These are phyloP conservation scores for Gadus macrocephalus DNA, from an alignment of 2,113 vertebrate species.

Conservation along the genomic window DNA sequence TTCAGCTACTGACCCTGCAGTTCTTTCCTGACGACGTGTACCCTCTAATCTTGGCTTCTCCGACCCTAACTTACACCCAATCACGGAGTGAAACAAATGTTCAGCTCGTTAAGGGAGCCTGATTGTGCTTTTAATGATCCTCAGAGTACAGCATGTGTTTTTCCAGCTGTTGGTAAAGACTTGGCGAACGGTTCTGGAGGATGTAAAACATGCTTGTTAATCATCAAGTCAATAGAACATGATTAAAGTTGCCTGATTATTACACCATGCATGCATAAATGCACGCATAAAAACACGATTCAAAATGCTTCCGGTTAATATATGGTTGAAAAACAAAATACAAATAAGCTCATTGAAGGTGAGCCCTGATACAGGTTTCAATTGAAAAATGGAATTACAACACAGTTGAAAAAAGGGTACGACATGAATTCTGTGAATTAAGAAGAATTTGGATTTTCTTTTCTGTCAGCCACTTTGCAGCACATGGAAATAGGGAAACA, in stretches of 20 bases:
- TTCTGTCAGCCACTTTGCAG: constrained; percentile 14
- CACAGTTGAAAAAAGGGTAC: constrained; percentile 35
- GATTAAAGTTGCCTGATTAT: constrained; percentile 65
- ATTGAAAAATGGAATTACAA: constrained; percentile 45
- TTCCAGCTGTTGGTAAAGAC: constrained; percentile 71
- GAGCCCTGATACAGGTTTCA: constrained; percentile 17
- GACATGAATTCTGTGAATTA: constrained; percentile 63
- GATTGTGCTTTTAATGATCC: constrained; percentile 69
- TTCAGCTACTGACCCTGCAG: no score
- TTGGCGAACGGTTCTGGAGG: constrained; percentile 51
- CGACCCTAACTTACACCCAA: no score
- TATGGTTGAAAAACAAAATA: constrained; percentile 49
- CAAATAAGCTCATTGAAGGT: constrained; percentile 47
- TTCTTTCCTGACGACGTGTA: no score
- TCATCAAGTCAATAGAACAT: constrained; percentile 26
- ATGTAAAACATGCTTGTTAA: constrained; percentile 57
- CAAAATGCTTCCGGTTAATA: no score
- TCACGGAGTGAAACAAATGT: no score
- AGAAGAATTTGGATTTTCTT: constrained; percentile 70
- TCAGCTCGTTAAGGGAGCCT: no score
- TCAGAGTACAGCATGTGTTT: constrained; percentile 68
- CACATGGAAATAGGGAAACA: constrained; percentile 72
- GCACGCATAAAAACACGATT: no score
- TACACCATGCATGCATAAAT: constrained; percentile 4
- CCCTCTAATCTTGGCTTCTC: no score